A percentile compares a stretch with the other conserved stretches of the same genome.
phyloP scores from a whole-genome alignment of 2,888 invertebrate genomes.

The Aporophyla nigra region DNA sequence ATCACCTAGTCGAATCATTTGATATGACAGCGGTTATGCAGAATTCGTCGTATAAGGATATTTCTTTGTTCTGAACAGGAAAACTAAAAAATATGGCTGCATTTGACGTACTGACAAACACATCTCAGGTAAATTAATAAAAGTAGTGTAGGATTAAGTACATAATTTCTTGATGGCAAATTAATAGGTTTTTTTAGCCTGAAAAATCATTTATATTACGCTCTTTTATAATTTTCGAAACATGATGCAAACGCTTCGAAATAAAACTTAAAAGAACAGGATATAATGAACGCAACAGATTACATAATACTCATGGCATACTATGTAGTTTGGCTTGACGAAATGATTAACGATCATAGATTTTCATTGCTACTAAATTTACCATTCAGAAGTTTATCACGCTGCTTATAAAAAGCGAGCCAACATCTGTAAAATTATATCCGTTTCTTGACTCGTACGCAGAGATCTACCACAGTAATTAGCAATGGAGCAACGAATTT shows the following conservation, averaged over 20 bases:
- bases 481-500: slow-evolving; percentile 34
- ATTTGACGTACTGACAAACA: slow-evolving; percentile 1
- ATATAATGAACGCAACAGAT: background rate
- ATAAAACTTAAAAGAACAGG: background rate
- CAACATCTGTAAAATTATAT: slow-evolving; percentile 26
- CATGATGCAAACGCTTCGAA: background rate
- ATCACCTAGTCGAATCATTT: slow-evolving; percentile 34
- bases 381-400: slow-evolving; percentile 6
- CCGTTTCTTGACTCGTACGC: slow-evolving; percentile 23
- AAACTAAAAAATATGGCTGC: slow-evolving; percentile 17
- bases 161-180: background rate
- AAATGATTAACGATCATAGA: slow-evolving; percentile 9
- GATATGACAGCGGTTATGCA: slow-evolving; percentile 21
- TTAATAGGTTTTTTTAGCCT: background rate
- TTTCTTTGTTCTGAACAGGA: background rate
- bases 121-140: background rate
- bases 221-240: background rate
- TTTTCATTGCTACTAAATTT: slow-evolving; percentile 20
- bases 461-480: slow-evolving; percentile 30
- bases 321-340: background rate
- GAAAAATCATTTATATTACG: background rate
- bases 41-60: slow-evolving; percentile 40
- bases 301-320: background rate
- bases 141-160: background rate
- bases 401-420: slow-evolving; percentile 5